These are phyloP conservation scores for Drosophila murphyi DNA, from an alignment of 1,140 invertebrate genomes.

Conservation along the genomic window DNA sequence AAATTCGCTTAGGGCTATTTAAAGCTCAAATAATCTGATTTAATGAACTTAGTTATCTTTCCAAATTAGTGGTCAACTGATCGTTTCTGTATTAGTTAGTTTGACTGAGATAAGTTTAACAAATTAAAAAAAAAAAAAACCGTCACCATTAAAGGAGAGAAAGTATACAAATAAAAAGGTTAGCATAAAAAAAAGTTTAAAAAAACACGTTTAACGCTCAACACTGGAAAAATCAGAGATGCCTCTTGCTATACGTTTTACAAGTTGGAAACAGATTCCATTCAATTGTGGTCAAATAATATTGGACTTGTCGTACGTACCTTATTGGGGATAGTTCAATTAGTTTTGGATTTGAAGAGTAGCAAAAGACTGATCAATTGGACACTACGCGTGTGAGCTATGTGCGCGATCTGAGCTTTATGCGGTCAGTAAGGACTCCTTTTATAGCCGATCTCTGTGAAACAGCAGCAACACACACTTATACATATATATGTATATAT, in stretches of 20 bases:
- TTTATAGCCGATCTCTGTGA: conserved; percentile 53
- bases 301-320: conserved; percentile 18
- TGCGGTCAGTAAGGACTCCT: conserved; percentile 44
- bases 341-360: background rate
- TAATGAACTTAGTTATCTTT: conserved; percentile 2
- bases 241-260: no score
- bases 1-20: background rate
- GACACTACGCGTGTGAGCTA: conserved; percentile 42
- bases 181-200: conserved; percentile 2
- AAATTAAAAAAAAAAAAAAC: background rate
- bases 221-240: no score
- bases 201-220: background rate
- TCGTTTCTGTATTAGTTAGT: background rate
- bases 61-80: background rate
- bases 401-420: conserved; percentile 59
- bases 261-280: background rate
- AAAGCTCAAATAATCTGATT: background rate
- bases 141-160: background rate
- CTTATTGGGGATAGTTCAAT: conserved; percentile 33
- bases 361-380: conserved; percentile 31
- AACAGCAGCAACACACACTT: conserved; percentile 41
- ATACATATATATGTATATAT: conserved; percentile 2
- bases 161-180: background rate
- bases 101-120: background rate
- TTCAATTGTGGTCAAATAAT: background rate